Percentiles rank a stretch among this genome's conserved stretches.
Evolutionary conservation across 2,888 invertebrate genomes (phyloP).

Genomic region (Melikaiella ostensackeni): DNA sequence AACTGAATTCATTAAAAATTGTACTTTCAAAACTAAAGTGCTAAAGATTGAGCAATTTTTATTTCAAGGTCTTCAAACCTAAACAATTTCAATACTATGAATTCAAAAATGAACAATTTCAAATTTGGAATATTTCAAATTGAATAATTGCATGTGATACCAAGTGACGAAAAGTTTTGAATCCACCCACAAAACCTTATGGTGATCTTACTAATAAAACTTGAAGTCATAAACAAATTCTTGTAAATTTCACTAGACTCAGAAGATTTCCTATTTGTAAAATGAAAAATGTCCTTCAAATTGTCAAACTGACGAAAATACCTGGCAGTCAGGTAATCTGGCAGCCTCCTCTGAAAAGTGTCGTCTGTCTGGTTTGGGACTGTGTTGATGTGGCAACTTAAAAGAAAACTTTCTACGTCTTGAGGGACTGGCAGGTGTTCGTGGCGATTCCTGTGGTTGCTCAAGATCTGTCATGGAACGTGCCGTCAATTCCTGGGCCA

Average conservation of each 20-base stretch:
- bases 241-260: background rate
- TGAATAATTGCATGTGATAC: too few relatives aligned
- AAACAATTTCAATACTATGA: too few relatives aligned
- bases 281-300: conserved; percentile 42
- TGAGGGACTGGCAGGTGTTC: conserved; percentile 77
- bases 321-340: conserved; percentile 92
- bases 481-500: conserved; percentile 94
- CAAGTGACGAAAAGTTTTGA: too few relatives aligned
- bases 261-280: background rate
- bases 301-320: conserved; percentile 74
- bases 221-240: background rate
- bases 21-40: too few relatives aligned
- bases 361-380: conserved; percentile 84
- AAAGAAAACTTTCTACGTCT: conserved; percentile 89
- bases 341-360: conserved; percentile 95
- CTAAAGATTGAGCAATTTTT: too few relatives aligned
- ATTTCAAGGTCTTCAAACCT: too few relatives aligned
- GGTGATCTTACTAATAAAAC: background rate
- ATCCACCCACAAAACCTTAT: too few relatives aligned
- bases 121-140: too few relatives aligned
- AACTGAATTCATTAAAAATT: too few relatives aligned
- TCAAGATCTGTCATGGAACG: conserved; percentile 76
- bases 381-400: conserved; percentile 83
- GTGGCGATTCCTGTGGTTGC: conserved; percentile 76
- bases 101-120: too few relatives aligned